These are phyloP conservation scores for Hypomesus transpacificus DNA, from an alignment of 2,113 vertebrate species.

Conservation along the genomic window DNA sequence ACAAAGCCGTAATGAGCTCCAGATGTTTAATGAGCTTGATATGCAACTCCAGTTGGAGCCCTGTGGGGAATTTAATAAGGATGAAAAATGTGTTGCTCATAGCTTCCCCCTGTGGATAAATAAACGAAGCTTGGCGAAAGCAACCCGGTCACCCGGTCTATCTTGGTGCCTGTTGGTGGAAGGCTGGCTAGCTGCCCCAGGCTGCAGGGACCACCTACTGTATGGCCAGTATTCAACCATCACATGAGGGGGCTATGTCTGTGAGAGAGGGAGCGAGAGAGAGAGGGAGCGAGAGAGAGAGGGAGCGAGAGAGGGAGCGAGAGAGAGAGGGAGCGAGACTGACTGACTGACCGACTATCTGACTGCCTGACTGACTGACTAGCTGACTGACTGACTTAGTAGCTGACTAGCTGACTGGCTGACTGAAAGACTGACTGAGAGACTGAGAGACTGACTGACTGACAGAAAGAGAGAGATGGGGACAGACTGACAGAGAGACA, in stretches of 20 bases:
- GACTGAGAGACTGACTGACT: too few species aligned
- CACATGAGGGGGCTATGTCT: constrained; percentile 45
- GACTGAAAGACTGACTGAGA: too few species aligned
- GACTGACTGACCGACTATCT: too few species aligned
- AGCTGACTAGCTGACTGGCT: too few species aligned
- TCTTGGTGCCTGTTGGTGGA: constrained; percentile 30
- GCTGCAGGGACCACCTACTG: constrained; percentile 45
- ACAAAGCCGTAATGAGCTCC: constrained; percentile 44
- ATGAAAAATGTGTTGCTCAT: constrained; percentile 53
- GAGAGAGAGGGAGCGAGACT: too few species aligned
- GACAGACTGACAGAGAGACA: too few species aligned
- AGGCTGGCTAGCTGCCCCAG: constrained; percentile 14
- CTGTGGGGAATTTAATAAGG: constrained; percentile 40
- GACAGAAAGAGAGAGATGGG: too few species aligned
- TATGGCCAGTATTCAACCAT: constrained; percentile 26
- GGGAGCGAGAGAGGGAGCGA: too few species aligned
- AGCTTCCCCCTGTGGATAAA: constrained; percentile 43
- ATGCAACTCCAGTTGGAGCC: constrained; percentile 36
- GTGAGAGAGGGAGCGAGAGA: background rate
- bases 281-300: too few species aligned
- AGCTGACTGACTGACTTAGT: too few species aligned
- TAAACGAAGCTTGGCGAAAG: constrained; percentile 39
- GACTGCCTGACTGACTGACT: too few species aligned
- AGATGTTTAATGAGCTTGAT: constrained; percentile 64
- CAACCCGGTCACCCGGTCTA: constrained; percentile 27